Percentiles rank a stretch among this genome's conserved stretches.
Evolutionary conservation across 2,888 invertebrate species (phyloP).

Genomic region (Drosophila pullipes): DNA sequence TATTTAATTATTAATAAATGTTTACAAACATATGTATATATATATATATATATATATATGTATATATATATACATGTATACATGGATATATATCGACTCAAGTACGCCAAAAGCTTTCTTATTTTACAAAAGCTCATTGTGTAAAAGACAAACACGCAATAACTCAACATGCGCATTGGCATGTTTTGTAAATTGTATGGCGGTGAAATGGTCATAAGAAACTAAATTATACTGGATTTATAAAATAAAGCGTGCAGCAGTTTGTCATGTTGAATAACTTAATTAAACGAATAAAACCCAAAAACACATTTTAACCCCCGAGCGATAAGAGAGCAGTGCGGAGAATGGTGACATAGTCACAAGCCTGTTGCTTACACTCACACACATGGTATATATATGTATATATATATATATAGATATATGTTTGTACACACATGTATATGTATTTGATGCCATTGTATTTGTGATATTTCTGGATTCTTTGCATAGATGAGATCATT

Average conservation of each 20-base stretch:
- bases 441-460: neutral
- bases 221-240: neutral
- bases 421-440: neutral
- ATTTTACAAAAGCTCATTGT: neutral
- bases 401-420: neutral
- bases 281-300: constrained; percentile 4
- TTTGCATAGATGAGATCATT: constrained; percentile 5
- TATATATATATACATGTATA: too few species aligned
- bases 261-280: neutral
- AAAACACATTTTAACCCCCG: constrained; percentile 9
- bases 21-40: neutral
- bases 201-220: neutral
- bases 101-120: constrained; percentile 3
- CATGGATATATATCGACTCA: neutral
- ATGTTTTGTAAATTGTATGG: neutral
- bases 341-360: constrained; percentile 1
- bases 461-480: constrained; percentile 5
- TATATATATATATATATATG: neutral
- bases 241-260: neutral
- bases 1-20: neutral
- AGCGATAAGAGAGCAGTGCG: constrained; percentile 17
- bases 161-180: neutral
- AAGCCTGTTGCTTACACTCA: constrained; percentile 12
- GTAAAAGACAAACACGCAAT: constrained; percentile 1
- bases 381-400: neutral